Conservation (phyloP, 2,888 invertebrate species). For the Hemistola chrysoprasaria region DNA sequence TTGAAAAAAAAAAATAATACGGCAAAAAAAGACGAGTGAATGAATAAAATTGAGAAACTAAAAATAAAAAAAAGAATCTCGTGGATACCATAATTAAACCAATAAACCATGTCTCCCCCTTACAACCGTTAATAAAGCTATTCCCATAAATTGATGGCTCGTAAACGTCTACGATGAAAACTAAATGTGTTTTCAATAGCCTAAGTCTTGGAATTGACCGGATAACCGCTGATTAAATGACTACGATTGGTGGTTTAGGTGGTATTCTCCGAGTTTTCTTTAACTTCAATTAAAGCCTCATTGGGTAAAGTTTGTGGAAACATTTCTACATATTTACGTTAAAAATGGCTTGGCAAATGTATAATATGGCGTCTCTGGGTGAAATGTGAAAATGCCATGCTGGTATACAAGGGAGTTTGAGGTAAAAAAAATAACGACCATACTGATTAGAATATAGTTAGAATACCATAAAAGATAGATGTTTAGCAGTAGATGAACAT, state of each 20-base stretch:
- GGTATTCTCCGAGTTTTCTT: slow-evolving; percentile 2
- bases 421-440: too few relatives aligned
- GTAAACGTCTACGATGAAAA: slow-evolving; percentile 52
- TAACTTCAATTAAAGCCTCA: background rate
- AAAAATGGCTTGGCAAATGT: too few relatives aligned
- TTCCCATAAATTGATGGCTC: slow-evolving; percentile 49
- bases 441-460: too few relatives aligned
- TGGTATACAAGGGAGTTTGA: too few relatives aligned
- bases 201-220: slow-evolving; percentile 21
- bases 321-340: background rate
- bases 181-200: slow-evolving; percentile 60
- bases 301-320: background rate
- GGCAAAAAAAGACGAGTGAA: too few relatives aligned
- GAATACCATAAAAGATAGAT: too few relatives aligned
- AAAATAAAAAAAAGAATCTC: too few relatives aligned
- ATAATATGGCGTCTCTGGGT: too few relatives aligned
- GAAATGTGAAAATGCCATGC: too few relatives aligned
- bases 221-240: slow-evolving; percentile 52
- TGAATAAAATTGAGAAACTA: too few relatives aligned
- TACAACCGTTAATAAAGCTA: slow-evolving; percentile 15
- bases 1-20: too few relatives aligned
- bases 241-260: slow-evolving; percentile 8
- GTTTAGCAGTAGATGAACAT: too few relatives aligned
- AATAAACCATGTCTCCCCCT: slow-evolving; percentile 6
- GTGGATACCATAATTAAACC: slow-evolving; percentile 1